Evolutionary conservation across 2,888 invertebrate species (phyloP), one percentile per base, ranked within the genome.

Genomic region (Acanthopleura granulata): DNA sequence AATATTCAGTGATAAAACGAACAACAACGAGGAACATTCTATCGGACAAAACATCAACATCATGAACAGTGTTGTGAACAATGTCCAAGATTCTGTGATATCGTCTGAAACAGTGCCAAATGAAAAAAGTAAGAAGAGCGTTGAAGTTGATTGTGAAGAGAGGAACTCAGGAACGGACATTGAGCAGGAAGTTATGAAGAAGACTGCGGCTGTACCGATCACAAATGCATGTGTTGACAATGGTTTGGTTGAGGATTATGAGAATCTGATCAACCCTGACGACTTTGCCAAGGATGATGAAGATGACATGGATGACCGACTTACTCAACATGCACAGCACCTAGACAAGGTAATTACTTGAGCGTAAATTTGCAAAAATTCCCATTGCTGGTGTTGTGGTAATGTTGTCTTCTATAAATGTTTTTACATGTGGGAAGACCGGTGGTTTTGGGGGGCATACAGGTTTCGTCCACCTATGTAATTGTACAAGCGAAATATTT

Each of bases 301-400:
- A 6, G 66, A 66, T 27, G 66, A 66, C 18, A 57, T 57, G 66
- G 66, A 66, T 66, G 66, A 66, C 66, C 22, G 66, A 6, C 29
- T 66, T 27, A 66, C 66, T 3, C 66, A 66, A 14, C 66, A 66
- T 77, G 78, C 76, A 49, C 76, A 81, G 74, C 75, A 84, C 70
- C 76, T 87, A 49, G 84, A 86, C 73, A 79, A 83, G 77, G 85
- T 86, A 75, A 40, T 40, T 6, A 9, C 9, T 9, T 3, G 3
- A 9, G 9, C 9, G 40, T 40, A 40, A 40, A 40, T 40, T 3
- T n/a, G n/a, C n/a, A n/a, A n/a, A n/a, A n/a, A n/a, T n/a, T n/a
- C n/a, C n/a, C n/a, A n/a, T n/a, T n/a, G n/a, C n/a, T n/a, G n/a
- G n/a, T n/a, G n/a, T n/a, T n/a, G n/a, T n/a, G n/a, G n/a, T n/a